phyloP scores from a whole-genome alignment of 1,140 invertebrate genomes.

The Anthonomus grandis region DNA sequence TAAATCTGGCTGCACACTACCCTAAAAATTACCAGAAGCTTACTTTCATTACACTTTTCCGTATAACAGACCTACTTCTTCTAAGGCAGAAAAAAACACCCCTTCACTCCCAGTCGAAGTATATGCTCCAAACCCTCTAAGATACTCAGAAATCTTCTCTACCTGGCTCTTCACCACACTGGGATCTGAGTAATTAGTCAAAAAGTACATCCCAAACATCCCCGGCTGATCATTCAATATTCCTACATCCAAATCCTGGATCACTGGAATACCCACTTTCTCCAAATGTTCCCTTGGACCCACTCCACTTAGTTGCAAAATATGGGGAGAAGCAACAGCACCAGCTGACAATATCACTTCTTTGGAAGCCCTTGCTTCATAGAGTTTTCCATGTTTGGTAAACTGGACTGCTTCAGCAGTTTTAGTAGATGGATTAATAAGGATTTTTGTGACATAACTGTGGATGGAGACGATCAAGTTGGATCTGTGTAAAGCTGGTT shows the following conservation, averaged over 20 bases:
- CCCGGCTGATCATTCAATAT: conserved; percentile 34
- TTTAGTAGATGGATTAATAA: conserved; percentile 57
- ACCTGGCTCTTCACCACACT: background rate
- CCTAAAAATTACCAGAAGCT: no score
- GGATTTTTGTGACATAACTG: conserved; percentile 50
- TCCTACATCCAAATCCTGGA: conserved; percentile 60
- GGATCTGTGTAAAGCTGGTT: conserved; percentile 48
- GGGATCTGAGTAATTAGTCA: conserved; percentile 17
- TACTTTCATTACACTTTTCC: no score
- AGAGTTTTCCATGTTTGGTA: conserved; percentile 41
- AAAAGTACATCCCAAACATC: conserved; percentile 14
- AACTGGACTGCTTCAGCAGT: conserved; percentile 61
- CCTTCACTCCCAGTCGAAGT: conserved; percentile 18
- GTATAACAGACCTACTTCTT: conserved; percentile 2
- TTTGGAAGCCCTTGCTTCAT: conserved; percentile 48
- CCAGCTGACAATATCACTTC: conserved; percentile 61
- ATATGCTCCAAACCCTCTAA: conserved; percentile 15
- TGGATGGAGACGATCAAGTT: conserved; percentile 55
- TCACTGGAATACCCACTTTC: conserved; percentile 45
- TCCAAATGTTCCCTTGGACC: conserved; percentile 53
- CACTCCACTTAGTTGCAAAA: conserved; percentile 60
- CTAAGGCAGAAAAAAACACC: background rate
- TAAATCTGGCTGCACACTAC: conserved; percentile 22
- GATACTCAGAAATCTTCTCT: conserved; percentile 20
- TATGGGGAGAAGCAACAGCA: conserved; percentile 49